These are phyloP conservation scores for Drosophila rellima DNA, from an alignment of 2,888 invertebrate species.

Conservation along the genomic window DNA sequence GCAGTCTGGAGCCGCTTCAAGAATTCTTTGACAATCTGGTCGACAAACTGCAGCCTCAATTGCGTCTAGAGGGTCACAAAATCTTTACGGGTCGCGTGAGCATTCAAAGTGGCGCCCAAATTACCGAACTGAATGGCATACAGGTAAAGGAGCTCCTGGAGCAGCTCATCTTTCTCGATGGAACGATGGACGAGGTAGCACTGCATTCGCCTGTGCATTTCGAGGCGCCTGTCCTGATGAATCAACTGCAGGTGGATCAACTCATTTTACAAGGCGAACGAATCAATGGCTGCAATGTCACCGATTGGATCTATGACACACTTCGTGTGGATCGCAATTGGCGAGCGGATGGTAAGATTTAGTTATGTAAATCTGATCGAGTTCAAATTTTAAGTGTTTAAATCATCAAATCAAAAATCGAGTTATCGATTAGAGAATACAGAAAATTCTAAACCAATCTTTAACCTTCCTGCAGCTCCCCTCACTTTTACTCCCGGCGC, in stretches of 20 bases:
- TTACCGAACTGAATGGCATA: conserved; percentile 81
- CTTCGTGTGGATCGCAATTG: conserved; percentile 85
- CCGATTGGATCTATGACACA: conserved; percentile 85
- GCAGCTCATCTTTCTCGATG: conserved; percentile 85
- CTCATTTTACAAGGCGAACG: conserved; percentile 70
- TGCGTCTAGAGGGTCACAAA: conserved; percentile 72
- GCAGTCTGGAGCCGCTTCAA: conserved; percentile 70
- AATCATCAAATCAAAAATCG: too few relatives aligned
- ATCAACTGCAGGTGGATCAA: conserved; percentile 61
- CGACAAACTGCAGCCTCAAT: conserved; percentile 62
- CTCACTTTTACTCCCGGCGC: conserved; percentile 85
- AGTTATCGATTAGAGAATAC: too few relatives aligned
- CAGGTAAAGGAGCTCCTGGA: conserved; percentile 83
- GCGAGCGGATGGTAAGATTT: conserved; percentile 64
- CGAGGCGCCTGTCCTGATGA: conserved; percentile 73
- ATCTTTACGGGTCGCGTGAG: conserved; percentile 81
- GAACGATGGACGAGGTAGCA: conserved; percentile 30
- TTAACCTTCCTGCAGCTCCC: conserved; percentile 75
- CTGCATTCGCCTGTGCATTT: conserved; percentile 84
- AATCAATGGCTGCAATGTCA: conserved; percentile 84
- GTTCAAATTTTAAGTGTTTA: too few relatives aligned
- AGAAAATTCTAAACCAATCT: neutral
- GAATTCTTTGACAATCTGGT: conserved; percentile 80
- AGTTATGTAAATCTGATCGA: neutral
- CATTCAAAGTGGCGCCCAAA: conserved; percentile 80